Conservation (phyloP, 2,797 vertebrate genomes). For the Otolemur crassicaudatus region DNA sequence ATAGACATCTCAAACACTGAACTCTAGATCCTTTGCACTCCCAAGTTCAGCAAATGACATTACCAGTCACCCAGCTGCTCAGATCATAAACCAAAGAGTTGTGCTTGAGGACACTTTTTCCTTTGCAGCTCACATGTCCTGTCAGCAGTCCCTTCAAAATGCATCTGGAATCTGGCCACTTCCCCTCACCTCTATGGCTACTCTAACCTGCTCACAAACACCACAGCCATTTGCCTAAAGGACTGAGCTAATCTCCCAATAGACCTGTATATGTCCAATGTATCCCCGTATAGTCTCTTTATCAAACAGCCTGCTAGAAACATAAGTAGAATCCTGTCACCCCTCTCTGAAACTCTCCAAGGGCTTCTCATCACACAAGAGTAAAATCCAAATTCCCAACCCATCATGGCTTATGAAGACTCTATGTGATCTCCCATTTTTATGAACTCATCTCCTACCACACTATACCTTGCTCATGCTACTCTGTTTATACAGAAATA, state of each 20-base stretch:
- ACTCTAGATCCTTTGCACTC: neutral
- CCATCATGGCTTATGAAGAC: neutral
- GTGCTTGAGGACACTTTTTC: neutral
- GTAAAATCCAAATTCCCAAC: conserved; percentile 26
- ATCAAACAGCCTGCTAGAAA: neutral
- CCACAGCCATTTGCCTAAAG: neutral
- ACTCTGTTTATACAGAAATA: neutral
- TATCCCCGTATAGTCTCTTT: neutral
- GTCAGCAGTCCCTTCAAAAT: neutral
- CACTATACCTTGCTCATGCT: neutral
- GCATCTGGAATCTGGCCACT: neutral
- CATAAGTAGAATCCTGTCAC: neutral
- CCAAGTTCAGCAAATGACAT: neutral
- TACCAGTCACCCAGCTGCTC: neutral
- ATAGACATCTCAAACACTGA: neutral
- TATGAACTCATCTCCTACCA: neutral
- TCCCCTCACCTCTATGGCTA: neutral
- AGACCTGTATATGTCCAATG: neutral
- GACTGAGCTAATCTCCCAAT: neutral
- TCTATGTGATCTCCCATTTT: neutral
- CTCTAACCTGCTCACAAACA: neutral
- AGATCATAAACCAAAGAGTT: neutral
- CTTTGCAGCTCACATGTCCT: neutral
- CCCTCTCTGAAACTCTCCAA: neutral
- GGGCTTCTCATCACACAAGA: neutral